These are phyloP conservation scores for Rotaria macrura DNA, from an alignment of 2,888 invertebrate genomes.

Conservation along the genomic window DNA sequence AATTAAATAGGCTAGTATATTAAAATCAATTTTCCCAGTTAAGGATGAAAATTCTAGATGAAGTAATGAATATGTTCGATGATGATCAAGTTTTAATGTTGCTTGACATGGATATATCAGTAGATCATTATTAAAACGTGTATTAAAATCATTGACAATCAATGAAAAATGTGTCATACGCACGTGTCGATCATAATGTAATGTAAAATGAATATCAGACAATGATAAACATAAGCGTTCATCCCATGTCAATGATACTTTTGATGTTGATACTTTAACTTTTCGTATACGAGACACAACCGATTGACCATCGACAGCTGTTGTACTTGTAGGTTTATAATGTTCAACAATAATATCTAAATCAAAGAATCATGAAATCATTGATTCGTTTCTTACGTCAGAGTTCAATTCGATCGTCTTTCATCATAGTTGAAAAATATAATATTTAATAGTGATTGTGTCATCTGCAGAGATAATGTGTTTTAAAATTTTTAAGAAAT, in stretches of 20 bases:
- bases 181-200: neutral
- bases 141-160: neutral
- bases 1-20: neutral
- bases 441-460: too few relatives aligned
- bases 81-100: neutral
- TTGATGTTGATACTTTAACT: neutral
- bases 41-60: neutral
- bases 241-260: neutral
- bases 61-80: neutral
- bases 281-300: neutral
- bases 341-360: neutral
- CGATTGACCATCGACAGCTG: neutral
- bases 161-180: neutral
- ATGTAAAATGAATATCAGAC: neutral
- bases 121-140: neutral
- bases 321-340: slow-evolving; percentile 10
- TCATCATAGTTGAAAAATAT: too few relatives aligned
- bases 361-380: neutral
- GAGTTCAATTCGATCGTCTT: too few relatives aligned
- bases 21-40: neutral
- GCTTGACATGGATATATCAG: neutral
- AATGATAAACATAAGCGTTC: neutral
- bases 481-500: too few relatives aligned
- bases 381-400: too few relatives aligned
- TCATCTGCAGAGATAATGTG: too few relatives aligned